Conservation (phyloP, 1,140 invertebrate species). For the Homalodisca vitripennis region DNA sequence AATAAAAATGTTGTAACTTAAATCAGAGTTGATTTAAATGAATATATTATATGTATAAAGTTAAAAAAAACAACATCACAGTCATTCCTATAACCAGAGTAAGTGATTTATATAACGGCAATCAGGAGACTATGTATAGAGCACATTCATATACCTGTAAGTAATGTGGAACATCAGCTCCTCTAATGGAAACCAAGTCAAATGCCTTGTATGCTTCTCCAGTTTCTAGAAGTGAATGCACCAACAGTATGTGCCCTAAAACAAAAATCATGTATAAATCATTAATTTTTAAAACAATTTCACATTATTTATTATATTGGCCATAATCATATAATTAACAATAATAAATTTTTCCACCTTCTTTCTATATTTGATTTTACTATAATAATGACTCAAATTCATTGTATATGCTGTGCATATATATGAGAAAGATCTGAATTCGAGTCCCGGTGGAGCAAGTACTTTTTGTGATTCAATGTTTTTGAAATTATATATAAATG, state of each 20-base stretch:
- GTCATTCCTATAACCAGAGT: background rate
- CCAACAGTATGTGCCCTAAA: constrained; percentile 28
- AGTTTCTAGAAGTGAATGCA: constrained; percentile 31
- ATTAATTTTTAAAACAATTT: no score
- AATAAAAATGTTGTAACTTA: background rate
- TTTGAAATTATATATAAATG: no score
- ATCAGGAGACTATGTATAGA: background rate
- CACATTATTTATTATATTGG: no score
- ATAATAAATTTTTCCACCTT: no score
- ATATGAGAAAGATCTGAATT: no score
- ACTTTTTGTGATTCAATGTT: no score
- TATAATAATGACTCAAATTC: no score
- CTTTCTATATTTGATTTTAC: no score
- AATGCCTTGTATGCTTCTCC: constrained; percentile 37
- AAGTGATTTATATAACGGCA: background rate
- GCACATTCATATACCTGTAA: background rate
- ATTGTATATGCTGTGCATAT: no score
- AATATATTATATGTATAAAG: background rate
- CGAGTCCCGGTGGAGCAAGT: no score
- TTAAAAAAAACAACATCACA: background rate
- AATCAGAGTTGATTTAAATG: background rate
- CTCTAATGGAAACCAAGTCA: constrained; percentile 16
- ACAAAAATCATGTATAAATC: no score
- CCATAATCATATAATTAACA: no score
- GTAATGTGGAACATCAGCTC: background rate